These are phyloP conservation scores for Copsychus sechellarum DNA, from an alignment of 2,113 vertebrate species.

Conservation along the genomic window DNA sequence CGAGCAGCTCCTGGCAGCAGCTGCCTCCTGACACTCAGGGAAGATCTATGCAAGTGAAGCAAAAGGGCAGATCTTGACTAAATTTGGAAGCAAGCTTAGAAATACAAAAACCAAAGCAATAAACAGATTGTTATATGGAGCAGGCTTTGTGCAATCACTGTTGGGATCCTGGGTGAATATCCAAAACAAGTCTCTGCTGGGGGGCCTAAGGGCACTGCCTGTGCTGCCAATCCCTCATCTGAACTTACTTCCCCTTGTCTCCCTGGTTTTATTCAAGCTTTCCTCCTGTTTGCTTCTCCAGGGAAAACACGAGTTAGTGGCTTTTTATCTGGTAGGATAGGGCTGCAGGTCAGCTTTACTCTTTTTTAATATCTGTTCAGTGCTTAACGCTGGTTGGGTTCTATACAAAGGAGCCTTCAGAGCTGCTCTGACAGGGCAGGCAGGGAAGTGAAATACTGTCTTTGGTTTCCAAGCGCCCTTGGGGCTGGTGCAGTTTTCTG, in stretches of 20 bases:
- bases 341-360: not conserved
- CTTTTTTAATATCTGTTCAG: not conserved
- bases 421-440: not conserved
- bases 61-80: not conserved
- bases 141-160: not conserved
- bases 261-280: not conserved
- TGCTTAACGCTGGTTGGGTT: not conserved
- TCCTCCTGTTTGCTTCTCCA: not conserved
- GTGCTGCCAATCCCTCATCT: not conserved
- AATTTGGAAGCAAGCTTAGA: not conserved
- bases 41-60: not conserved
- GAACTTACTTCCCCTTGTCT: not conserved
- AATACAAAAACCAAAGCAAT: not conserved
- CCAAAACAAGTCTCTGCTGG: accelerated
- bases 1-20: not conserved
- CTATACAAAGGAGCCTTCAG: not conserved
- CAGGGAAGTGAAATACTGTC: not conserved
- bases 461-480: not conserved
- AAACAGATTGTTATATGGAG: not conserved
- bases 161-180: not conserved
- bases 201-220: not conserved
- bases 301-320: not conserved
- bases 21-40: not conserved
- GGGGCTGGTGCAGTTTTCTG: not conserved
- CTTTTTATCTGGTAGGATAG: not conserved